Evolutionary conservation across 2,888 invertebrate species (phyloP), one percentile per base, ranked within the genome.

Genomic region (Tipula vernalis): DNA sequence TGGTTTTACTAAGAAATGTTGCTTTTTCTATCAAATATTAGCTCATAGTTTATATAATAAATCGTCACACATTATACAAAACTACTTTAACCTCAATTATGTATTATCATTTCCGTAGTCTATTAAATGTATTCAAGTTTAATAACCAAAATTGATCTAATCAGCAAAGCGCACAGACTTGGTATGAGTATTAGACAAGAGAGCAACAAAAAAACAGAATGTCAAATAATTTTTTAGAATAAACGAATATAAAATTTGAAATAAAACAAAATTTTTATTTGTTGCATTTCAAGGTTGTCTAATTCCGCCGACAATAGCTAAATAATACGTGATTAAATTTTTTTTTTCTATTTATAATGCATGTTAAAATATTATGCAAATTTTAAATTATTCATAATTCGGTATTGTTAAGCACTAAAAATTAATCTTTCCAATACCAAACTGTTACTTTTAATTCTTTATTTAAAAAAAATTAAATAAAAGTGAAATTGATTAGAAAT

Each of bases 201-300:
- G 28, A 28, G 28, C 0, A 2, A 28, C 0, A 28, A 28, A 28
- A 28, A 71, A 71, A 28, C 0, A 71, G 71, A 71, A 71, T 71
- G 71, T 71, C 71, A 71, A 71, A 51, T 15, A 51, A 51, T 51
- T 13, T n/a, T 10, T 44, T 44, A 51, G 51, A 51, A n/a, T 51
- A 51, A 51, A 47, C 13, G 12, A 51, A 51, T 8, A 51, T 15
- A 51, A 51, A 51, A 51, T 51, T n/a, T 51, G n/a, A 51, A 71
- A 18, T 71, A 71, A 5, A 71, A 71, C 28, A 71, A 71, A 28
- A 71, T 71, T 28, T 71, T 71, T 18, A 28, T 71, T 71, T 28
- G 71, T 71, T 71, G 71, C 71, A 71, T 71, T 71, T 71, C 71
- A 71, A 71, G 71, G 71, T 71, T 71, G 71, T 71, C 71, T 71